phyloP scores from a whole-genome alignment of 1,140 invertebrate genomes.

The Drosophila tani region DNA sequence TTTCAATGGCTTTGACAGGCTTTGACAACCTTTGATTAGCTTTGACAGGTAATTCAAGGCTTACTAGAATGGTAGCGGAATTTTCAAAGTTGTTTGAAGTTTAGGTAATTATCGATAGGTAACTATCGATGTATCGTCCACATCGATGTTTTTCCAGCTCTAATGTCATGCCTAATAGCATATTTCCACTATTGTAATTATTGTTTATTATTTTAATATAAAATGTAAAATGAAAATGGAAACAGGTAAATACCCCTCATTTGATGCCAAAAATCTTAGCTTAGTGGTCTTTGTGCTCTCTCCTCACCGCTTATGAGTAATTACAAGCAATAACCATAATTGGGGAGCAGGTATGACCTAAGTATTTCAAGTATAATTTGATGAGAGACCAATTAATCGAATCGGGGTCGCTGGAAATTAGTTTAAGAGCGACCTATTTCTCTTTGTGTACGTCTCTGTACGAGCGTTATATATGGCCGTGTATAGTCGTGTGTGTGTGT shows the following conservation, averaged over 20 bases:
- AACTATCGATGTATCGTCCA: too few species aligned
- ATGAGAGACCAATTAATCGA: conserved; percentile 20
- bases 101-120: too few species aligned
- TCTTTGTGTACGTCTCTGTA: conserved; percentile 23
- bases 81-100: neutral
- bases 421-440: conserved; percentile 30
- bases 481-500: neutral
- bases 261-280: too few species aligned
- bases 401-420: conserved; percentile 25
- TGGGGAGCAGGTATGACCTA: neutral
- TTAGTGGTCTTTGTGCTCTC: neutral
- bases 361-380: conserved; percentile 24
- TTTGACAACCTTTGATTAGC: neutral
- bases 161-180: too few species aligned
- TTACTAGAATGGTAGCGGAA: neutral
- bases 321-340: conserved; percentile 14
- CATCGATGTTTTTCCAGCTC: too few species aligned
- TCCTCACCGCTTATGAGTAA: neutral
- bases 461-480: conserved; percentile 8
- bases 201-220: too few species aligned
- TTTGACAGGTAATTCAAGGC: neutral
- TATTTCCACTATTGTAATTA: too few species aligned
- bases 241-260: too few species aligned
- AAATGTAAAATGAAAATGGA: too few species aligned
- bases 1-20: neutral